Percentiles rank a stretch among this genome's conserved stretches.
These are phyloP conservation scores for Andrena cerasifolii DNA, from an alignment of 1,140 invertebrate genomes.

Conservation along the genomic window DNA sequence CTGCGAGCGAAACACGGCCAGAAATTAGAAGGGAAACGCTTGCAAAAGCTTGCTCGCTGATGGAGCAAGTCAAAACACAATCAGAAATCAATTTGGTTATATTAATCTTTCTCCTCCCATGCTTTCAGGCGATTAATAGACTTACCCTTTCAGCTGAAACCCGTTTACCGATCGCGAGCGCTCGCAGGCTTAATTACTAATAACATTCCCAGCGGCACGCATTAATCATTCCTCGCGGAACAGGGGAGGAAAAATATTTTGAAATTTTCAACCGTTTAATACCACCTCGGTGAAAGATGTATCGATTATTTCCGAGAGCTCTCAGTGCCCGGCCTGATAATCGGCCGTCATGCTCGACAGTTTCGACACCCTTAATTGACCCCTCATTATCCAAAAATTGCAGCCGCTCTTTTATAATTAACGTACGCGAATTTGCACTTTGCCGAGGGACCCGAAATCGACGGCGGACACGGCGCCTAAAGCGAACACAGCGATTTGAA, in stretches of 20 bases:
- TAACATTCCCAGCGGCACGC: background rate
- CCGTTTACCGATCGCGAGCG: background rate
- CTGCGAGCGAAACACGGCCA: no score
- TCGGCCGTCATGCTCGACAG: background rate
- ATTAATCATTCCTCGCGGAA: background rate
- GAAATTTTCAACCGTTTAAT: background rate
- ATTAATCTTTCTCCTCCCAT: background rate
- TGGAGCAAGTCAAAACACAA: background rate
- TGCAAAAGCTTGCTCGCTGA: no score
- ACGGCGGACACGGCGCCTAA: no score
- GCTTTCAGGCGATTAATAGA: background rate
- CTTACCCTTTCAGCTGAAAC: background rate
- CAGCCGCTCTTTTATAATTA: background rate
- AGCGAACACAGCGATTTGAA: no score
- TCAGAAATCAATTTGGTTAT: background rate
- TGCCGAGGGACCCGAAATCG: background rate
- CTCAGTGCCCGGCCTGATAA: background rate
- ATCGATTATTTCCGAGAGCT: no score
- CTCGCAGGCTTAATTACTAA: background rate
- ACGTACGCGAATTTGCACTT: constrained; percentile 31
- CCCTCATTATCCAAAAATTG: constrained; percentile 6
- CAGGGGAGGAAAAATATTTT: background rate
- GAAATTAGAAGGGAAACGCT: no score
- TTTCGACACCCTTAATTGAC: background rate
- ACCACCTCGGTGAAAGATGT: background rate